Base-by-base conservation (phyloP, 2,113 vertebrate species). In the Ramphastos sulfuratus region DNA sequence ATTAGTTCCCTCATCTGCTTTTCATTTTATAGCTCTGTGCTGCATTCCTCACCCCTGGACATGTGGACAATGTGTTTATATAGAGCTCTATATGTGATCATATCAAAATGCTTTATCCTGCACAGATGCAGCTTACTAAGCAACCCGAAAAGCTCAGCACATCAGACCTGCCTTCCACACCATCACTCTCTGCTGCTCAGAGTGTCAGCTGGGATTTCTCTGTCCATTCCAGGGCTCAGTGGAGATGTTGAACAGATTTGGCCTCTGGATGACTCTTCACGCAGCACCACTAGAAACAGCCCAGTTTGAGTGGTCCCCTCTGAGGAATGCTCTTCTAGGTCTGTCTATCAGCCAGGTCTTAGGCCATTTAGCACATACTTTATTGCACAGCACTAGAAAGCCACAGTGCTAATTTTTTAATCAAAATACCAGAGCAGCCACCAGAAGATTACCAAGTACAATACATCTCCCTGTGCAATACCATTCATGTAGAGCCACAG, bases 351-450 rank as follows among this genome's bases (percentile, higher is more conserved):
- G 54, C 65, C 76, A n/a, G 37, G 39, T 72, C 73, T 54, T 35
- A 20, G 73, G 77, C 84, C 80, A 65, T 84, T 92, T 69, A 75
- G 55, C 58, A 42, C 4, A 0, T 39, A 7, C 39, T 81, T 86
- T 67, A 59, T 8, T 54, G 16, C n/a, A 19, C 21, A 59, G 59
- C 71, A 11, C 66, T 79, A 6, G 16, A 48, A 64, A 70, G 61
- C 87, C 85, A 52, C 85, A 75, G 65, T 77, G 86, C 83, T 96
- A 90, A 90, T 96, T 95, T 94, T 85, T 52, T 88, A 84, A 94
- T 93, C 83, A 93, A 92, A 90, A 90, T 84, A 81, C 86, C 80
- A 58, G 89, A 90, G 86, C 95, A 92, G 39, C 80, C 90, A 84
- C 86, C 93, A 94, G 82, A 92, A 95, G 90, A 88, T 94, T 83